Conservation (phyloP, 2,113 vertebrate genomes). For the Calyptommatus sinebrachiatus region DNA sequence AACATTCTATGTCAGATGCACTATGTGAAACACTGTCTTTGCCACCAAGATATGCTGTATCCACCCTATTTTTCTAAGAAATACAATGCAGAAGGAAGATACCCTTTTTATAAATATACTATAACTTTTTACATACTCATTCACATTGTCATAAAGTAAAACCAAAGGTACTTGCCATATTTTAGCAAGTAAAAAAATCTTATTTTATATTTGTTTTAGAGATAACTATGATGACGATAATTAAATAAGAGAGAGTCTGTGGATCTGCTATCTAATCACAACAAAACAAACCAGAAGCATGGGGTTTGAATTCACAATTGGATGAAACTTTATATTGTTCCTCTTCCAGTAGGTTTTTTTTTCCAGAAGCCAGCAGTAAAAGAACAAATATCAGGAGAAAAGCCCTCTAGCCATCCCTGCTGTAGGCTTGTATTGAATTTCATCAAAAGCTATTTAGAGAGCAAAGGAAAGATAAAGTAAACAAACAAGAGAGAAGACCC, state of each 20-base stretch:
- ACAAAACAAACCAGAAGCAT: slow-evolving; percentile 8
- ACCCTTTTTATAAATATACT: background rate
- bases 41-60: no score
- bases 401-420: background rate
- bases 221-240: background rate
- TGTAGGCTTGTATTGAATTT: background rate
- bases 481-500: background rate
- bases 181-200: background rate
- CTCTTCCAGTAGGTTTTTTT: slow-evolving; percentile 31
- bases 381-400: background rate
- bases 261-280: slow-evolving; percentile 21
- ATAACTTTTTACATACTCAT: background rate
- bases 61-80: no score
- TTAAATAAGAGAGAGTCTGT: background rate
- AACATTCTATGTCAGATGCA: no score
- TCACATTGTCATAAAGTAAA: background rate
- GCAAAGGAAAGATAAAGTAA: background rate
- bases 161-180: background rate
- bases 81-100: no score
- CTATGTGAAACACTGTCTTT: no score
- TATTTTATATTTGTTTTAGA: slow-evolving; percentile 8
- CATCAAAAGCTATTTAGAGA: background rate
- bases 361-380: slow-evolving; percentile 34
- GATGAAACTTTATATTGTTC: slow-evolving; percentile 18
- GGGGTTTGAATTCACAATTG: slow-evolving; percentile 16